Evolutionary conservation across 2,113 vertebrate genomes (phyloP).

Genomic region (Monopterus albus): DNA sequence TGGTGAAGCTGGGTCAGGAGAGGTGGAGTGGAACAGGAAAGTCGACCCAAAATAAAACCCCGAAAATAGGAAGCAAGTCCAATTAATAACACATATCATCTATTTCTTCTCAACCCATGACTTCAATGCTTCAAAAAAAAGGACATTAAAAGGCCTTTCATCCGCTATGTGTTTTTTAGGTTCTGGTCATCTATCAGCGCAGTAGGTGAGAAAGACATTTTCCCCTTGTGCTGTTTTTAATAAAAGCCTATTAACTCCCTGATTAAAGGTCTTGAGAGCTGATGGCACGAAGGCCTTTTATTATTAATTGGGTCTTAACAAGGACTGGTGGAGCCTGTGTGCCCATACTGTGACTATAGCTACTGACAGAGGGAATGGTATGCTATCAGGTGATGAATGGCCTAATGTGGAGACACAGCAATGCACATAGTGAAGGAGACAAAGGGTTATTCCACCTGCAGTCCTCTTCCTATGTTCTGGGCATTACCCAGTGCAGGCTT

Average conservation of each 20-base stretch:
- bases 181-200: conserved; percentile 23
- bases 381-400: conserved; percentile 72
- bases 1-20: too few species aligned
- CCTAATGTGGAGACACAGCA: conserved; percentile 37
- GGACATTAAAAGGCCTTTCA: conserved; percentile 35
- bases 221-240: conserved; percentile 56
- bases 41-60: too few species aligned
- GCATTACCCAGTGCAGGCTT: conserved; percentile 53
- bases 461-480: conserved; percentile 46
- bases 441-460: conserved; percentile 62
- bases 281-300: conserved; percentile 42
- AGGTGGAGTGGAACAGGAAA: too few species aligned
- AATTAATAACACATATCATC: not conserved
- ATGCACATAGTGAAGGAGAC: conserved; percentile 33
- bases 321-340: conserved; percentile 37
- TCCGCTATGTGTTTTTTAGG: conserved; percentile 6
- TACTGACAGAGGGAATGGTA: conserved; percentile 61
- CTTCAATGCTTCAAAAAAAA: conserved; percentile 8
- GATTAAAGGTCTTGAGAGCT: conserved; percentile 70
- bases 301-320: conserved; percentile 75
- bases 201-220: conserved; percentile 62
- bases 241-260: conserved; percentile 74
- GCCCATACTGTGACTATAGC: conserved; percentile 50
- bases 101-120: conserved; percentile 8
- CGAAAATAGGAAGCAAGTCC: too few species aligned